Percentiles rank a stretch among this genome's conserved stretches.
phyloP scores from a whole-genome alignment of 2,113 vertebrate species.

The Muscicapa adusta region DNA sequence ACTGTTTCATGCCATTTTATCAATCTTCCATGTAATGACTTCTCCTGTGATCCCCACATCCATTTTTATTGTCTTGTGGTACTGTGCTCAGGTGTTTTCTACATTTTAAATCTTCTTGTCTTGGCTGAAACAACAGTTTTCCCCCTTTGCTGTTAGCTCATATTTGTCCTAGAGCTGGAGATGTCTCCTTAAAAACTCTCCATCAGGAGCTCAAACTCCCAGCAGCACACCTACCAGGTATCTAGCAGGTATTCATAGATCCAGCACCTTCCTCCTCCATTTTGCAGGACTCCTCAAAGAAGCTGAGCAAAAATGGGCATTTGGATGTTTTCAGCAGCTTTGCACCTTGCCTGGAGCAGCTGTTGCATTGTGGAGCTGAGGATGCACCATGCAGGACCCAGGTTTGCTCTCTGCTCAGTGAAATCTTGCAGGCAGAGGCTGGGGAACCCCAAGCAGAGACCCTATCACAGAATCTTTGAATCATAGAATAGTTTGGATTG shows the following conservation, averaged over 20 bases:
- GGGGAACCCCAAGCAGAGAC: neutral
- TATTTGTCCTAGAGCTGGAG: neutral
- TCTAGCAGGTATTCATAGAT: neutral
- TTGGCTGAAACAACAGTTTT: neutral
- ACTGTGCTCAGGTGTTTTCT: neutral
- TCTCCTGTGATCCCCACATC: neutral
- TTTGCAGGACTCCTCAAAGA: neutral
- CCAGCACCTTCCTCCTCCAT: neutral
- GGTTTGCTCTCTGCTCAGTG: neutral
- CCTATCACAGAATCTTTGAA: neutral
- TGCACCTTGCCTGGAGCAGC: neutral
- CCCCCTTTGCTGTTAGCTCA: neutral
- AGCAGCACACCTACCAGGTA: neutral
- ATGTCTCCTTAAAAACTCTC: neutral
- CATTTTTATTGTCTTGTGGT: neutral
- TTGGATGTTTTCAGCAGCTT: neutral
- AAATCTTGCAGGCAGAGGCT: neutral
- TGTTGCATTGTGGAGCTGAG: neutral
- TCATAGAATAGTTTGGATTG: neutral
- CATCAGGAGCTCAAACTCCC: neutral
- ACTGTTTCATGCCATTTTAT: neutral
- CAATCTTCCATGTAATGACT: neutral
- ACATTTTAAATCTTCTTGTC: neutral
- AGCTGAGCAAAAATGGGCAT: neutral
- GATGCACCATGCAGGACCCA: neutral